A percentile compares a stretch with the other conserved stretches of the same genome.
Evolutionary conservation across 2,888 invertebrate genomes (phyloP).

Genomic region (Drosophila percnosoma): DNA sequence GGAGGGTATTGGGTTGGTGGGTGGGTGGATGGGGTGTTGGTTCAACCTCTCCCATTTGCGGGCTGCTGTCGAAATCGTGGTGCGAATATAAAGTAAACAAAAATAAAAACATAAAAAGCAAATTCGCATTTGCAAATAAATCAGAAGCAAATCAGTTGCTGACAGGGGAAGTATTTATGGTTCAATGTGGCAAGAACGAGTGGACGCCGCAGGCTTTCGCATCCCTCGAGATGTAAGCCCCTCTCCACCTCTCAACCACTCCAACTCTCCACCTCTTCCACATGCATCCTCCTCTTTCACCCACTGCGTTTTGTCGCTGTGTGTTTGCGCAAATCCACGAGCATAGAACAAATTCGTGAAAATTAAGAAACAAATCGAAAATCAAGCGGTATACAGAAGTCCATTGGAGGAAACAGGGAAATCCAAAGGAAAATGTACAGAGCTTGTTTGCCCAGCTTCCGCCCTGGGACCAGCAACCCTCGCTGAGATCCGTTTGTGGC

Average conservation of each 20-base stretch:
- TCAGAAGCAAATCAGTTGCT: slow-evolving; percentile 81
- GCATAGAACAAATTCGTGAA: slow-evolving; percentile 78
- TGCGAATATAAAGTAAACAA: slow-evolving; percentile 80
- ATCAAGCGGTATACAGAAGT: slow-evolving; percentile 64
- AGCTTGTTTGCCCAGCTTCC: slow-evolving; percentile 71
- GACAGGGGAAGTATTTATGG: slow-evolving; percentile 81
- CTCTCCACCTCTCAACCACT: background rate
- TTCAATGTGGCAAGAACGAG: slow-evolving; percentile 50
- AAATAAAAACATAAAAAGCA: slow-evolving; percentile 79
- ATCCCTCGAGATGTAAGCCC: slow-evolving; percentile 38
- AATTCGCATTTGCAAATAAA: slow-evolving; percentile 81
- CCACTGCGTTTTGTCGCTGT: slow-evolving; percentile 10
- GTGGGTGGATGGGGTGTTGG: slow-evolving; percentile 5
- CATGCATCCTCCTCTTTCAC: background rate
- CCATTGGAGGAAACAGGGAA: slow-evolving; percentile 11
- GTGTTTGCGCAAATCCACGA: slow-evolving; percentile 58
- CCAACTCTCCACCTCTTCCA: background rate
- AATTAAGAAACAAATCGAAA: slow-evolving; percentile 81
- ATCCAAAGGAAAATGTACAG: slow-evolving; percentile 60
- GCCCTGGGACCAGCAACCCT: slow-evolving; percentile 5
- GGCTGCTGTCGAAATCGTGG: slow-evolving; percentile 63
- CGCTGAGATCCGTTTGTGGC: slow-evolving; percentile 2
- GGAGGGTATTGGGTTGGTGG: slow-evolving; percentile 2
- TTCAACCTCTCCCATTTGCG: slow-evolving; percentile 46
- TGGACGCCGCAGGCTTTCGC: slow-evolving; percentile 45